Conservation (phyloP, 2,797 vertebrate species). For the Apodemus agrarius region DNA sequence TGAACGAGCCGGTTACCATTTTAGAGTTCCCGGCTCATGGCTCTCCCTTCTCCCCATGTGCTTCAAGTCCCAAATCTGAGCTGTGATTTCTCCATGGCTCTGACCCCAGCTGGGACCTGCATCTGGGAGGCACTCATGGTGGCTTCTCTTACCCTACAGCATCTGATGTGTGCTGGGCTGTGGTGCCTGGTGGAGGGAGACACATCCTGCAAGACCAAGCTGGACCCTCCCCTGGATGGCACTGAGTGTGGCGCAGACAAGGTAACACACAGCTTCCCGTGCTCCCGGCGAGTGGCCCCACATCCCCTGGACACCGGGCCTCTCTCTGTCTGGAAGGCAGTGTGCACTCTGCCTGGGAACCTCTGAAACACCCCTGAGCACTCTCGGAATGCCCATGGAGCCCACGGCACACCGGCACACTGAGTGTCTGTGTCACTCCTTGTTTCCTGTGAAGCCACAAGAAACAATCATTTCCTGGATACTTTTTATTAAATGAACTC, state of each 20-base stretch:
- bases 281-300: neutral
- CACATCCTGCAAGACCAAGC: constrained; percentile 95
- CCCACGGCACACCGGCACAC: no score
- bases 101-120: neutral
- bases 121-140: neutral
- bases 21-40: neutral
- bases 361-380: neutral
- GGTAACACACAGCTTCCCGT: constrained; percentile 85
- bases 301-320: fast-evolving
- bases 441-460: neutral
- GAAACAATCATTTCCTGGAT: neutral
- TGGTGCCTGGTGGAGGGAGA: constrained; percentile 99
- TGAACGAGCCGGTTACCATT: neutral
- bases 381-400: fast-evolving
- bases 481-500: neutral
- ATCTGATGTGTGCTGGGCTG: constrained; percentile 97
- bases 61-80: neutral
- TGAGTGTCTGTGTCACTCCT: fast-evolving
- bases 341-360: neutral
- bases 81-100: fast-evolving
- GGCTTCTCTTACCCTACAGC: constrained; percentile 88
- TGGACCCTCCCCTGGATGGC: constrained; percentile 97
- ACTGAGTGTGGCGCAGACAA: constrained; percentile 97
- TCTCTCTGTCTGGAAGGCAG: neutral
- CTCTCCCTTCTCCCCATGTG: neutral